Base-by-base conservation (phyloP, 2,888 invertebrate species). In the Heliconius erato region DNA sequence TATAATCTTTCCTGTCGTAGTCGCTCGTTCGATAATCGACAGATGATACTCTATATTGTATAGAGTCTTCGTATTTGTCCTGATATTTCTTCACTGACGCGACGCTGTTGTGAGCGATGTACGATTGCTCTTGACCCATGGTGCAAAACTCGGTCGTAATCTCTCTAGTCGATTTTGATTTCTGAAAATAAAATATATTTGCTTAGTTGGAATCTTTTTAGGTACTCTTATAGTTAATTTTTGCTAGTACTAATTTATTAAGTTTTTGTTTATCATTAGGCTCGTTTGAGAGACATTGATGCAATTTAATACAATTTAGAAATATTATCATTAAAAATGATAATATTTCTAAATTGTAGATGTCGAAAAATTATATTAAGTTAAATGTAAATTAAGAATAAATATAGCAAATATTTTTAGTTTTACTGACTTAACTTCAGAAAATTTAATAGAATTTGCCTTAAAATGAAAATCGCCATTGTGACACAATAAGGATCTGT, bases 121-220 rank as follows among this genome's bases (percentile, higher is more conserved):
- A 94, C 78, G 96, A 96, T 88, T 95, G 95, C 85, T 95, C 95
- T 89, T 95, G 96, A 88, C 95, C 96, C 96, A 96, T 95, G 91
- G 86, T 94, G 91, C 80, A 86, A 86, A 79, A 91, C 88, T 92
- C 91, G 91, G 83, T 85, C 86, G 91, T 91, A 91, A 91, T 88
- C 88, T 88, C 88, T 82, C 80, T 26, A 77, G 87, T 83, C 87
- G 85, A 85, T 86, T 86, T 87, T 88, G 90, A 87, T 91, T 91
- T 90, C 95, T 95, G 95, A 59, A 94, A 87, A 82, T 72, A 74
- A 74, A 83, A 74, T 23, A 11, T 3, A 0, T 6, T 32, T 11
- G 19, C 28, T 49, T 68, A 68, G 12, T 40, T 54, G 23, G n/a
- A 63, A 11, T n/a, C n/a, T 23, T 63, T 59, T n/a, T 9, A 9